Conservation (phyloP, 2,888 invertebrate genomes). For the Capitulum mitella region DNA sequence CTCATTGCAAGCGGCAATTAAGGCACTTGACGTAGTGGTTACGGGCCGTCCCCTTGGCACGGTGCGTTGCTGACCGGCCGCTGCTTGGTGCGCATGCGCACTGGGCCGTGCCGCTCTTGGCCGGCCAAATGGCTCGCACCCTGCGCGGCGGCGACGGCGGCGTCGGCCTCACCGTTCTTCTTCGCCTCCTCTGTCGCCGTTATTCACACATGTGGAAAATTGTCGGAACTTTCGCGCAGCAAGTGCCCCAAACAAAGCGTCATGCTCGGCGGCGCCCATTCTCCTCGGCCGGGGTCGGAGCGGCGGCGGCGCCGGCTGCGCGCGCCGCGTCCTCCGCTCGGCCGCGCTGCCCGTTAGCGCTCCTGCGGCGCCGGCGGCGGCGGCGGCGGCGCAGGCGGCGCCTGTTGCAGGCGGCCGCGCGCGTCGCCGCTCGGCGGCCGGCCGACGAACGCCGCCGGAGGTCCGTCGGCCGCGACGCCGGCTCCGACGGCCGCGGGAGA, state of each 20-base stretch:
- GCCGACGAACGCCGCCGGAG: no score
- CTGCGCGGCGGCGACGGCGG: not conserved
- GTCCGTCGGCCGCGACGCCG: not conserved
- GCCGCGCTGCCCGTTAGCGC: not conserved
- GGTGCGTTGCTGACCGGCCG: not conserved
- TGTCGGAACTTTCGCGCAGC: constrained; percentile 13
- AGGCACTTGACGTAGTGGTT: not conserved
- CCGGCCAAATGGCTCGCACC: not conserved
- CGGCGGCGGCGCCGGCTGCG: not conserved
- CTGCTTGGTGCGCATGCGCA: not conserved
- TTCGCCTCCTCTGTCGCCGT: not conserved
- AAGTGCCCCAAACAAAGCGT: constrained; percentile 16
- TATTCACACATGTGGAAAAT: constrained; percentile 22
- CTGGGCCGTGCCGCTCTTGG: not conserved
- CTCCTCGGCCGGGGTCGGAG: not conserved
- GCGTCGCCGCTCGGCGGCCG: not conserved
- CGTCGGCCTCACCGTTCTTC: not conserved
- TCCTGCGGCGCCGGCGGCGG: not conserved
- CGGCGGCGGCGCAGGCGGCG: not conserved
- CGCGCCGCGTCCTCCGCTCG: not conserved
- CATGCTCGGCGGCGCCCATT: constrained; percentile 15
- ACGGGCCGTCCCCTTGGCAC: not conserved
- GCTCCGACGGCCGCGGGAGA: not conserved
- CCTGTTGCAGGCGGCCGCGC: not conserved
- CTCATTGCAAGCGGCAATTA: constrained; percentile 5